These are phyloP conservation scores for Pristionchus mayeri DNA, from an alignment of 2,888 invertebrate species.

Conservation along the genomic window DNA sequence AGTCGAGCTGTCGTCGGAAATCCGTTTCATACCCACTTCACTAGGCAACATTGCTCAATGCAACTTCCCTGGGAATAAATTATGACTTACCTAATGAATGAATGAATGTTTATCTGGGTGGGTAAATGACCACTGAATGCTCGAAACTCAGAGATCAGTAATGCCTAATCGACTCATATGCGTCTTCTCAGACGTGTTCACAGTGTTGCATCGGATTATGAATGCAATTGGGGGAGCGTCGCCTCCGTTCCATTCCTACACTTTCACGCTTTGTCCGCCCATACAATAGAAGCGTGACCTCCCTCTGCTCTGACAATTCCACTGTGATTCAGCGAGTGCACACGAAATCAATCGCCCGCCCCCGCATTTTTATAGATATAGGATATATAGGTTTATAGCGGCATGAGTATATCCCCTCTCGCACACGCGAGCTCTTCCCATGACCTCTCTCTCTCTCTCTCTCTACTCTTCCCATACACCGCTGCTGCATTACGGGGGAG, in stretches of 20 bases:
- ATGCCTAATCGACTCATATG: too few species aligned
- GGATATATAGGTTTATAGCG: neutral
- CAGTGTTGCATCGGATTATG: slow-evolving; percentile 4
- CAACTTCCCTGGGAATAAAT: too few species aligned
- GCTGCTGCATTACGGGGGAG: neutral
- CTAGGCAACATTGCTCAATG: too few species aligned
- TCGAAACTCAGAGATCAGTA: too few species aligned
- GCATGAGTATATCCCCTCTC: neutral
- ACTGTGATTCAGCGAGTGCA: neutral
- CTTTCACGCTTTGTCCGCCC: neutral
- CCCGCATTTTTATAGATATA: too few species aligned
- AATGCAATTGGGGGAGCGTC: too few species aligned
- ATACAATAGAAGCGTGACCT: slow-evolving; percentile 15
- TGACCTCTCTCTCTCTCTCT: neutral
- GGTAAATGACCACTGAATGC: too few species aligned
- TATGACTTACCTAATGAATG: too few species aligned
- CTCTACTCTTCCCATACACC: neutral
- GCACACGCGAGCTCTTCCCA: slow-evolving; percentile 14
- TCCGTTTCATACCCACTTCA: too few species aligned
- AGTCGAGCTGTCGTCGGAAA: too few species aligned
- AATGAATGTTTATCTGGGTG: too few species aligned
- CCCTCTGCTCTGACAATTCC: neutral
- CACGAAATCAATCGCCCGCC: neutral
- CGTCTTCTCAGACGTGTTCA: too few species aligned
- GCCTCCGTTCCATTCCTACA: neutral